Evolutionary conservation across 1,140 invertebrate genomes (phyloP).

Genomic region (Drosophila paulistorum): DNA sequence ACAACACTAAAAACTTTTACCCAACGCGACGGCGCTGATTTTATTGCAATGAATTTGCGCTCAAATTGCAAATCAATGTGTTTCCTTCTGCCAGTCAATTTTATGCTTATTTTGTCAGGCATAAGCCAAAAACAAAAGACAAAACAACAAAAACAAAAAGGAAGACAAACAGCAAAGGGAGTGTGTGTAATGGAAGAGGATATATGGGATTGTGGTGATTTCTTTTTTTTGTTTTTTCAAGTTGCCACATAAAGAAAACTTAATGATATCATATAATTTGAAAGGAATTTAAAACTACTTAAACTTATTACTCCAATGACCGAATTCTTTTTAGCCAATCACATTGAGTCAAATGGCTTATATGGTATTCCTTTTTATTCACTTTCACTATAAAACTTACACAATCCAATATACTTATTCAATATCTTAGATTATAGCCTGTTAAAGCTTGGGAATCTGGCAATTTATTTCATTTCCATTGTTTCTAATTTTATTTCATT

Average conservation of each 20-base stretch:
- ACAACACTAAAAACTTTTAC: constrained; percentile 50
- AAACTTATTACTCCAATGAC: constrained; percentile 6
- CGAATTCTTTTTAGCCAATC: not conserved
- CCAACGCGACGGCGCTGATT: constrained; percentile 52
- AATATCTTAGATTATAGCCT: no score
- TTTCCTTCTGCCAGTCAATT: constrained; percentile 74
- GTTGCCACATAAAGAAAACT: constrained; percentile 2
- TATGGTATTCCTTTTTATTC: not conserved
- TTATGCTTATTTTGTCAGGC: constrained; percentile 49
- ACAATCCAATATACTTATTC: not conserved
- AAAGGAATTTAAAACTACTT: constrained; percentile 1
- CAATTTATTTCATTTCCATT: no score
- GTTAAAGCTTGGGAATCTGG: no score
- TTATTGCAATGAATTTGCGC: constrained; percentile 78
- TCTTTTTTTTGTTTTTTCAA: not conserved
- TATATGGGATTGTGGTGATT: not conserved
- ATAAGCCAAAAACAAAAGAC: constrained; percentile 3
- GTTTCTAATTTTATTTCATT: no score
- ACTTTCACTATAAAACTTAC: not conserved
- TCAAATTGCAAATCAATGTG: constrained; percentile 80
- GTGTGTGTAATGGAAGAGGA: not conserved
- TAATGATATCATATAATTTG: constrained; percentile 6
- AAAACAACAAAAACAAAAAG: no score
- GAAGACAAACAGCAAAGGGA: not conserved
- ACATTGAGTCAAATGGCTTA: not conserved